Base-by-base conservation (phyloP, 2,797 vertebrate species). In the Cossypha heuglini region DNA sequence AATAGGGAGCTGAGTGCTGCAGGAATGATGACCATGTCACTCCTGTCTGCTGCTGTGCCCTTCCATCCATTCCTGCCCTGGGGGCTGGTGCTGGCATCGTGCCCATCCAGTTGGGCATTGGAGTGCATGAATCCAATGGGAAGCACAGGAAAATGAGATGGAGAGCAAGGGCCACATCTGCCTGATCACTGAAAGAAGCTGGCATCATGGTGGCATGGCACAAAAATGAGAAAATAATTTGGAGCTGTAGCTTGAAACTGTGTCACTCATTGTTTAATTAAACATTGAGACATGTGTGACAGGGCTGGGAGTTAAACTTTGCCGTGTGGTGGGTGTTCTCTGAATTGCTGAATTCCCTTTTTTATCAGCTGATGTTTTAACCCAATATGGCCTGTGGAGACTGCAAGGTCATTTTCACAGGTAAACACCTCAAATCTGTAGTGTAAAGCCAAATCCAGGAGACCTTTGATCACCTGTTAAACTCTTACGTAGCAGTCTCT, bases 51-150 rank as follows among this genome's bases (percentile, higher is more conserved):
- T 73, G 10, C 57, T 51, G 25, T 3, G 8, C 63, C n/a, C 52
- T 72, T 37, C 51, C 49, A 10, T 24, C 52, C 0, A 0, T 40
- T 63, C 61, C 62, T 78, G 25, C 19, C 38, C 29, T 2, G 1
- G 10, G 24, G 35, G 6, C 52, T n/a, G 43, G 8, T 57, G 10
- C 5, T 49, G 16, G 8, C 13, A 0, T 49, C 0, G 0, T 42
- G 10, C 19, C 45, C 25, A 24, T 58, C 16, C 37, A 33, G 8
- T 8, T 76, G 85, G 45, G 51, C 31, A 38, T 2, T 2, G 1
- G n/a, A 67, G 29, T 14, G 18, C 31, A 33, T 1, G 0, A 51
- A 52, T 69, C 33, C 45, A 20, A 4, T 14, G 14, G 21, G 63
- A 80, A 54, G 51, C 40, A 15, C 0, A 1, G 28, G 49, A 67